These are phyloP conservation scores for Magallana nippona DNA, from an alignment of 2,888 invertebrate species.

Conservation along the genomic window DNA sequence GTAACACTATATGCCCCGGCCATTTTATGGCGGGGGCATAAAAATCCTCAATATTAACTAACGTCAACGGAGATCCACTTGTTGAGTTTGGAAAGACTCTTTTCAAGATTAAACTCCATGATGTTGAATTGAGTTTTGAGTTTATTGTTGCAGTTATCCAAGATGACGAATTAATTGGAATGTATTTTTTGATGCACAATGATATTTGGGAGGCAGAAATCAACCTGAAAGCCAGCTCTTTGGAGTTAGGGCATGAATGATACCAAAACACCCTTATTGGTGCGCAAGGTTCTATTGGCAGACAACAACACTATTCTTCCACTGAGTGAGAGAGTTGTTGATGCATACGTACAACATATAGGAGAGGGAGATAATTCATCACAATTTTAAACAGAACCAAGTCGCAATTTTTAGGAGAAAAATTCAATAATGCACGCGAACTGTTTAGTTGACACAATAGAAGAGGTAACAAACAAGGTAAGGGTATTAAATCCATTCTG, in stretches of 20 bases:
- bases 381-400: slow-evolving; percentile 49
- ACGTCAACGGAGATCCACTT: slow-evolving; percentile 38
- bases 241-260: not conserved
- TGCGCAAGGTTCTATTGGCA: slow-evolving; percentile 43
- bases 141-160: slow-evolving; percentile 52
- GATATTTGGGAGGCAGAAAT: slow-evolving; percentile 37
- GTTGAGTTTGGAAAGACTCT: slow-evolving; percentile 39
- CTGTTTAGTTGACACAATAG: slow-evolving; percentile 47
- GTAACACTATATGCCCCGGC: too few species aligned
- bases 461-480: slow-evolving; percentile 44
- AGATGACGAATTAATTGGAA: slow-evolving; percentile 51
- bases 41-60: slow-evolving; percentile 17
- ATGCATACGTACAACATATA: slow-evolving; percentile 46
- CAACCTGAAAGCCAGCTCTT: slow-evolving; percentile 12
- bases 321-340: slow-evolving; percentile 44
- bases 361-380: slow-evolving; percentile 22
- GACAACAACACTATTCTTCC: slow-evolving; percentile 47
- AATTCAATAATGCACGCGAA: slow-evolving; percentile 51
- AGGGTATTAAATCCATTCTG: slow-evolving; percentile 52
- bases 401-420: slow-evolving; percentile 38
- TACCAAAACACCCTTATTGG: not conserved
- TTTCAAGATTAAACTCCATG: slow-evolving; percentile 38
- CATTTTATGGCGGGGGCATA: too few species aligned
- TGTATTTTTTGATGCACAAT: slow-evolving; percentile 45
- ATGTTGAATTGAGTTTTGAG: slow-evolving; percentile 10